A percentile compares a stretch with the other conserved stretches of the same genome.
Evolutionary conservation across 2,797 vertebrate genomes (phyloP).

Genomic region (Spinus pinus): DNA sequence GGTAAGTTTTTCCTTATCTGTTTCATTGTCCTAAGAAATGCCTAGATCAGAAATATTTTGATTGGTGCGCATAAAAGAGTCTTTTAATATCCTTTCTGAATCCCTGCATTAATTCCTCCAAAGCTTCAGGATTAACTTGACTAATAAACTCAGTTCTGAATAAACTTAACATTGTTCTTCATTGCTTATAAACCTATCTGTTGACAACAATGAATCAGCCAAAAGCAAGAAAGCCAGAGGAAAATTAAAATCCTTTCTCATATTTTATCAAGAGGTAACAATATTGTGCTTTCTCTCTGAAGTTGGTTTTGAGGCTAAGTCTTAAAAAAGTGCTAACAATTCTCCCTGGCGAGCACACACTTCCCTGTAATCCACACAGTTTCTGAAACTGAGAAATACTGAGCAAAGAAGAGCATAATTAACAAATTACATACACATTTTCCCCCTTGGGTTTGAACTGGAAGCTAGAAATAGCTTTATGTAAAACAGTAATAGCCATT

Average conservation of each 20-base stretch:
- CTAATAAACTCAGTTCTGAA: conserved; percentile 11
- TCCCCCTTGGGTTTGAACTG: not conserved
- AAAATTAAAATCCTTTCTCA: conserved; percentile 19
- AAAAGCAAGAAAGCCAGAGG: conserved; percentile 9
- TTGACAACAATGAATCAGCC: not conserved
- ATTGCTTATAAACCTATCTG: not conserved
- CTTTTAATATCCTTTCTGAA: conserved; percentile 23
- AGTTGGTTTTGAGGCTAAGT: not conserved
- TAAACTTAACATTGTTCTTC: not conserved
- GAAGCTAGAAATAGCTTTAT: not conserved
- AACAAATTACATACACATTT: not conserved
- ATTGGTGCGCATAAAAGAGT: not conserved
- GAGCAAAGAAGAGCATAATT: not conserved
- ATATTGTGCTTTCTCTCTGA: not conserved
- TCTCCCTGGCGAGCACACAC: fast-evolving
- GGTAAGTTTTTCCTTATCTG: not conserved
- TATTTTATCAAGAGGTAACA: conserved; percentile 25
- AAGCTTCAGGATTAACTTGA: conserved; percentile 19
- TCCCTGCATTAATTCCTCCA: not conserved
- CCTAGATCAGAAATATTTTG: not conserved
- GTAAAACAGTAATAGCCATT: not conserved
- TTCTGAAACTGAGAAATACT: not conserved
- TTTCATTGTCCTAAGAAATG: not conserved
- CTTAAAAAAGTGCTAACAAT: not conserved
- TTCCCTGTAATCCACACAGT: not conserved